phyloP scores from a whole-genome alignment of 2,797 vertebrate species.

The Fratercula arctica region DNA sequence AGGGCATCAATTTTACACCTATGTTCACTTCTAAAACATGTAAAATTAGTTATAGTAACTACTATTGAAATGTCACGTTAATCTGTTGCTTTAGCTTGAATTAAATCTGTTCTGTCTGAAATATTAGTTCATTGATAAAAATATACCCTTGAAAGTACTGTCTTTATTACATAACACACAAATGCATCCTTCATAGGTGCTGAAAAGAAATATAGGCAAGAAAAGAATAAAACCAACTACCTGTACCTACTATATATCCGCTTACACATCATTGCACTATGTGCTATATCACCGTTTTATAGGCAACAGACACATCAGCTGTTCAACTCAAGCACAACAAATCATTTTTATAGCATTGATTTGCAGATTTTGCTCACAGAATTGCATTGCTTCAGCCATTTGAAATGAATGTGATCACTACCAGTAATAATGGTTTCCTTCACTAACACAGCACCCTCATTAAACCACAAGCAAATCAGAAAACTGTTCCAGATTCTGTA shows the following conservation, averaged over 20 bases:
- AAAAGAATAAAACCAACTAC: background rate
- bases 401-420: background rate
- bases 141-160: background rate
- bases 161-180: background rate
- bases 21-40: background rate
- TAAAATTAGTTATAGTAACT: background rate
- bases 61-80: background rate
- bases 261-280: background rate
- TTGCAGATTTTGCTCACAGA: conserved; percentile 29
- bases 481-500: background rate
- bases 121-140: background rate
- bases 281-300: background rate
- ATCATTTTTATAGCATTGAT: background rate
- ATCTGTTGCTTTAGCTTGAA: background rate
- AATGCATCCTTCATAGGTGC: background rate
- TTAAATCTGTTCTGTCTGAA: background rate
- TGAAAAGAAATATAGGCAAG: background rate
- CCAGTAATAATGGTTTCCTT: background rate
- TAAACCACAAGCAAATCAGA: conserved; percentile 25
- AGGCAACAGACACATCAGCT: background rate
- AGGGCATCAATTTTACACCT: background rate
- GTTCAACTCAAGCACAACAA: background rate
- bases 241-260: background rate
- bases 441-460: background rate
- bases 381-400: background rate